Conservation (phyloP, 2,888 invertebrate genomes). For the Mythimna albipuncta region DNA sequence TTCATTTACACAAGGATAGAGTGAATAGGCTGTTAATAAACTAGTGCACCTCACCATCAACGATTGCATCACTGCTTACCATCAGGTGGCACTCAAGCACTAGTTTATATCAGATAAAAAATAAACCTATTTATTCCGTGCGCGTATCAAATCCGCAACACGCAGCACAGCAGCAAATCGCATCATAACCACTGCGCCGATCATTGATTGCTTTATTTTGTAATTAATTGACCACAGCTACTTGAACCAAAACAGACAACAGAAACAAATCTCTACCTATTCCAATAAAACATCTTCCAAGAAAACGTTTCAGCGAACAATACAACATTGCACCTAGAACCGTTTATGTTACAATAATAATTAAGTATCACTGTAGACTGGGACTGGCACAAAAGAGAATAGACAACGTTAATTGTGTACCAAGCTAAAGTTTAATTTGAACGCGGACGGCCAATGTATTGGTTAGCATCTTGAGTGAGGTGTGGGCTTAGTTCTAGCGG, state of each 20-base stretch:
- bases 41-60: too few relatives aligned
- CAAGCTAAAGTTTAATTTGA: slow-evolving; percentile 64
- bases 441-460: slow-evolving; percentile 39
- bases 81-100: too few relatives aligned
- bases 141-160: too few relatives aligned
- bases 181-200: too few relatives aligned
- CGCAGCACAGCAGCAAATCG: too few relatives aligned
- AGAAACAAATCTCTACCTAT: background rate
- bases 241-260: background rate
- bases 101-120: too few relatives aligned
- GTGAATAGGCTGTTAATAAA: too few relatives aligned
- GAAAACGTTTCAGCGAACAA: slow-evolving; percentile 25
- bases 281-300: background rate
- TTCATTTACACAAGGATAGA: too few relatives aligned
- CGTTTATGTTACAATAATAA: slow-evolving; percentile 45
- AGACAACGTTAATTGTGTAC: slow-evolving; percentile 53
- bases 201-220: too few relatives aligned
- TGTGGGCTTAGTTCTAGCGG: background rate
- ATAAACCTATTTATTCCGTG: too few relatives aligned
- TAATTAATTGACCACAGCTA: background rate
- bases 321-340: slow-evolving; percentile 18
- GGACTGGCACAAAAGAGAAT: slow-evolving; percentile 28
- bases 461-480: slow-evolving; percentile 49
- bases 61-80: too few relatives aligned
- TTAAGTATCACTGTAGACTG: slow-evolving; percentile 40